Evolutionary conservation across 2,113 vertebrate genomes (phyloP).

Genomic region (Rhadina sibilatrix): DNA sequence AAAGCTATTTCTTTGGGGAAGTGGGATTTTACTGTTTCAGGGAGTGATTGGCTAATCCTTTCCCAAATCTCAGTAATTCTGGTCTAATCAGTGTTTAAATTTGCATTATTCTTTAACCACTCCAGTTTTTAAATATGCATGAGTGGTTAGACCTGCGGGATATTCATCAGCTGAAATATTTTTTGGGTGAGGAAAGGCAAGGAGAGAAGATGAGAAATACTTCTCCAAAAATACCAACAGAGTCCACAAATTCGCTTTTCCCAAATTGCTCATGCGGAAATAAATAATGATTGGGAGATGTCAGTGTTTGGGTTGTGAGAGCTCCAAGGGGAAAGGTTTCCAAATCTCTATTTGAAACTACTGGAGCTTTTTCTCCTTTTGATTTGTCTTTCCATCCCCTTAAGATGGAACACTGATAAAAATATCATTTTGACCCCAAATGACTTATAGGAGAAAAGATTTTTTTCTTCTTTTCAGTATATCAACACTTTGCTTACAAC

Average conservation of each 20-base stretch:
- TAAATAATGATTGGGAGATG: neutral
- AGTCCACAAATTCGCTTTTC: neutral
- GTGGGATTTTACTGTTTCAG: neutral
- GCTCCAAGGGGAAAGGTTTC: neutral
- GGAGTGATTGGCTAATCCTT: neutral
- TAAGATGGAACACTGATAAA: neutral
- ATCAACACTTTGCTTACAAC: slow-evolving; percentile 35
- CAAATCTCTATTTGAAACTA: neutral
- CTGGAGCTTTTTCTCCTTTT: neutral
- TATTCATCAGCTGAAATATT: neutral
- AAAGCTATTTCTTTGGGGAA: neutral
- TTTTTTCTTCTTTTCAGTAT: neutral
- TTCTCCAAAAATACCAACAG: neutral
- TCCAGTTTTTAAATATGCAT: neutral
- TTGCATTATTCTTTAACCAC: neutral
- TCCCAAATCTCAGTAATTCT: neutral
- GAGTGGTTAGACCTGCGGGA: neutral
- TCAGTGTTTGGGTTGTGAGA: neutral
- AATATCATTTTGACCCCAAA: slow-evolving; percentile 31
- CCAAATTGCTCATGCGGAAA: slow-evolving; percentile 17
- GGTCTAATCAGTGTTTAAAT: neutral
- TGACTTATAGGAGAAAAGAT: neutral
- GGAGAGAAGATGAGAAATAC: neutral
- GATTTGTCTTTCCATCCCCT: neutral
- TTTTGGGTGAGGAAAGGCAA: neutral